These are phyloP conservation scores for Anser cygnoides DNA, from an alignment of 2,113 vertebrate species.

Conservation along the genomic window DNA sequence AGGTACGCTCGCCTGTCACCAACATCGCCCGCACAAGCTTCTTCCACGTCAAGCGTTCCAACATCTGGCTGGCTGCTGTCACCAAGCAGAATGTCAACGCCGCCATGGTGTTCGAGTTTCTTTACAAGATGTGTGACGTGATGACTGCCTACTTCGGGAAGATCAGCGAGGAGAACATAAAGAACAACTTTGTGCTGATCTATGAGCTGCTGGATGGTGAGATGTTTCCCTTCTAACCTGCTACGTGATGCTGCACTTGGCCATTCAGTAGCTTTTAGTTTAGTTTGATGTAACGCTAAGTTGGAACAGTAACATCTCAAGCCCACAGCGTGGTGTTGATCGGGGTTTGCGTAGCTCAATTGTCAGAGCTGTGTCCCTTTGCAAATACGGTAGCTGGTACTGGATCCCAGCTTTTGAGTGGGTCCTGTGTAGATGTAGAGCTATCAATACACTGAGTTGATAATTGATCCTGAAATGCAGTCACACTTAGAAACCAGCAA, in stretches of 20 bases:
- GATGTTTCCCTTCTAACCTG: neutral
- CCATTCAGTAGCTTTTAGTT: neutral
- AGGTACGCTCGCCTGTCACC: slow-evolving; percentile 97
- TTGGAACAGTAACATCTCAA: neutral
- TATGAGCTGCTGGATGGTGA: slow-evolving; percentile 97
- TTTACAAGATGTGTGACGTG: slow-evolving; percentile 99
- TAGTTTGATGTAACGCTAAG: neutral
- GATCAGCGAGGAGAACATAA: slow-evolving; percentile 99
- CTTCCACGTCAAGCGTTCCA: slow-evolving; percentile 99
- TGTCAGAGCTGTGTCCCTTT: neutral
- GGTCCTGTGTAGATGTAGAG: neutral
- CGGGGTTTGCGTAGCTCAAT: neutral
- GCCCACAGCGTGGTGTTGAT: neutral
- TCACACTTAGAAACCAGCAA: neutral
- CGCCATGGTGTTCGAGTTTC: slow-evolving; percentile 99
- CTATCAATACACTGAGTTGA: neutral
- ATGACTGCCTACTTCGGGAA: slow-evolving; percentile 99
- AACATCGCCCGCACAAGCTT: slow-evolving; percentile 99
- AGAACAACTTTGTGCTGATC: slow-evolving; percentile 99
- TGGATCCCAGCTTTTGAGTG: neutral
- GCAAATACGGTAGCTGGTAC: neutral
- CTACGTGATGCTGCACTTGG: neutral
- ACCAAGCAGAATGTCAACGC: slow-evolving; percentile 99
- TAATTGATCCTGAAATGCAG: neutral
- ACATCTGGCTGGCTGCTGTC: slow-evolving; percentile 99